Base-by-base conservation (phyloP, 1,140 invertebrate genomes). In the Drosophila willistoni region DNA sequence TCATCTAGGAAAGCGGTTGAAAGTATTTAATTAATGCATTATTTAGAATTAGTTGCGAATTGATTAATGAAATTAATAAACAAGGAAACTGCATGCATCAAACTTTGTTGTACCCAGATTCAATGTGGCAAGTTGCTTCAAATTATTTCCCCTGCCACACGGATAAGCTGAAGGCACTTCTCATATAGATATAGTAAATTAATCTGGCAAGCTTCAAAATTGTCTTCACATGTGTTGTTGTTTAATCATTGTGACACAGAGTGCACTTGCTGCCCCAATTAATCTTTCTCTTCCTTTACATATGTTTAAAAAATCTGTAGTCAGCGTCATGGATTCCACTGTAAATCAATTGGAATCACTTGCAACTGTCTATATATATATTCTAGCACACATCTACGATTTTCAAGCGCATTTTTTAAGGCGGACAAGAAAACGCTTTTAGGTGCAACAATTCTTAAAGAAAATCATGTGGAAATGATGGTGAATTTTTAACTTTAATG, bases 351-450 rank as follows among this genome's bases (percentile, higher is more conserved):
- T 61, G 71, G 69, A 67, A 67, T 77, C 77, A 73, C 73, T 73
- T 77, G 77, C 64, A 73, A 77, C 79, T 76, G 63, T 59, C n/a
- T 39, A 12, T 54, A 13, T 68, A 22, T 12, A 12, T 51, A 12
- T 71, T 81, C 12, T 76, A 29, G 76, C 79, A 81, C 79, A 79
- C 77, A 79, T 29, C 69, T 79, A 82, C 79, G 79, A 82, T 82
- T 82, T 82, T 82, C 79, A 71, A 70, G 70, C 56, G 78, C 78
- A 70, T 63, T 12, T 13, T 7, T 59, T 13, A 41, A 41, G 65
- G 75, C 77, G 59, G 47, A 62, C 77, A 79, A 73, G 77, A 82
- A 82, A 82, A 82, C 79, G 79, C 79, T 82, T 82, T 82, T 77
- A 77, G 75, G 75, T 86, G 83, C 82, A 54, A 55, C 25, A 17